Percentiles rank a stretch among this genome's conserved stretches.
These are phyloP conservation scores for Steinernema hermaphroditum DNA, from an alignment of 2,888 invertebrate genomes.

Conservation along the genomic window DNA sequence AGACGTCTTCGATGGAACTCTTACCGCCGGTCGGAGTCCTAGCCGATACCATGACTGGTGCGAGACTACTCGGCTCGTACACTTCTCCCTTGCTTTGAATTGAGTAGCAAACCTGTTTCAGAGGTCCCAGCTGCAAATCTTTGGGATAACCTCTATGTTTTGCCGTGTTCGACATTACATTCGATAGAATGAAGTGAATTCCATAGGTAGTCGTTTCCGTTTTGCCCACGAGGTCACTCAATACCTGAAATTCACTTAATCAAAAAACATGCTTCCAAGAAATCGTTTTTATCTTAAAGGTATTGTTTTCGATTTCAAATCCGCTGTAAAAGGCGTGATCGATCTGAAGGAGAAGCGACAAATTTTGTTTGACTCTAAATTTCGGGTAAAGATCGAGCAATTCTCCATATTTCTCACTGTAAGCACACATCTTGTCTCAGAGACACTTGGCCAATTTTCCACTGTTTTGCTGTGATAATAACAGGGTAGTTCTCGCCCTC, in stretches of 20 bases:
- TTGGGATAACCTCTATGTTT: background rate
- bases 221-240: background rate
- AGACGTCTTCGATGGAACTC: too few relatives aligned
- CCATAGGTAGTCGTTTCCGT: background rate
- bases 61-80: background rate
- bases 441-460: background rate
- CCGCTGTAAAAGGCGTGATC: conserved; percentile 61
- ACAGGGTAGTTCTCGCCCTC: conserved; percentile 57
- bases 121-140: background rate
- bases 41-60: background rate
- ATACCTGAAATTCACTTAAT: background rate
- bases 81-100: background rate
- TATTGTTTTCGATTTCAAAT: conserved; percentile 36
- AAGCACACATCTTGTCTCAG: background rate
- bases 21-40: background rate
- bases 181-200: background rate
- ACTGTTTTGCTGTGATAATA: conserved; percentile 36
- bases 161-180: background rate
- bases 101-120: background rate
- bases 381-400: too few relatives aligned
- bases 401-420: background rate
- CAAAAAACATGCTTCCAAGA: too few relatives aligned
- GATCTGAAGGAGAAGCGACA: conserved; percentile 55
- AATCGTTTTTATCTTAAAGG: too few relatives aligned
- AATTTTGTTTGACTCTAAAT: conserved; percentile 46